Evolutionary conservation across 1,140 invertebrate genomes (phyloP).

Genomic region (Lasioglossum albipes): DNA sequence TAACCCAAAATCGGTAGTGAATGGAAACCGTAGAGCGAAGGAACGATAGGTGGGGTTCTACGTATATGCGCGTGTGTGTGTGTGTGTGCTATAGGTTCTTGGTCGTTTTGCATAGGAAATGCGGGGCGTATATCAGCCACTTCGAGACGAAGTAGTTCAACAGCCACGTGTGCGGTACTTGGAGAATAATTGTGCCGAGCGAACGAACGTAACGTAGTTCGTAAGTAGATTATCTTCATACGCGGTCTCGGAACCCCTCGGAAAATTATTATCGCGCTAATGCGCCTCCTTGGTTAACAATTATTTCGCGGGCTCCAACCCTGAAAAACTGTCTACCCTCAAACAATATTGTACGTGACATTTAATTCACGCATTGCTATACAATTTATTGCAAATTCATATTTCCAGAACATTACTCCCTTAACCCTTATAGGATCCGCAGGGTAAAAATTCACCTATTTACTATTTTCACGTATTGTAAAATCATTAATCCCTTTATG

Average conservation of each 20-base stretch:
- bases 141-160: constrained; percentile 35
- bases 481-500: too few relatives aligned
- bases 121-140: constrained; percentile 23
- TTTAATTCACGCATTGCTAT: too few relatives aligned
- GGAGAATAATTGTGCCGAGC: constrained; percentile 25
- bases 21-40: background rate
- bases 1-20: background rate
- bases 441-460: too few relatives aligned
- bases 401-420: too few relatives aligned
- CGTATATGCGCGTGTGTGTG: background rate
- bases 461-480: too few relatives aligned
- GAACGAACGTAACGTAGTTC: constrained; percentile 39
- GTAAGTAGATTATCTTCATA: constrained; percentile 62
- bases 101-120: constrained; percentile 41
- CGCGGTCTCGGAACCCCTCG: constrained; percentile 8
- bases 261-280: constrained; percentile 49
- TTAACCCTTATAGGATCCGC: too few relatives aligned
- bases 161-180: constrained; percentile 30
- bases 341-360: too few relatives aligned
- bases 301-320: background rate
- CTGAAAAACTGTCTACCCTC: background rate
- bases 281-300: constrained; percentile 21
- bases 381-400: too few relatives aligned
- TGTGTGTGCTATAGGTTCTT: constrained; percentile 16
- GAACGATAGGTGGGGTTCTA: background rate